Evolutionary conservation across 92 coral and sea anemone species (phyloP).

Genomic region (Epizoanthus illoricatus): DNA sequence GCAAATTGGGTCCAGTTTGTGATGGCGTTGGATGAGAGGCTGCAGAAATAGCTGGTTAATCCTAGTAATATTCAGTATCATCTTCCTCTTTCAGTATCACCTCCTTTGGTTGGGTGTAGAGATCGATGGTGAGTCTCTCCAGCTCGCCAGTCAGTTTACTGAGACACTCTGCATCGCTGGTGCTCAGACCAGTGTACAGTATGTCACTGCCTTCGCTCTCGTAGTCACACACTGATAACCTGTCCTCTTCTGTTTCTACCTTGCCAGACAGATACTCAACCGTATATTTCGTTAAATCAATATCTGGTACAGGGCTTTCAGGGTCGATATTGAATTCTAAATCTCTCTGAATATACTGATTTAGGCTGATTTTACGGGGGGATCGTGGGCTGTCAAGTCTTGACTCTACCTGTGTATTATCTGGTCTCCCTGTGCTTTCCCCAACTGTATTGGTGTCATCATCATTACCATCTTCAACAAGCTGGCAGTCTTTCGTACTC

Average conservation of each 20-base stretch:
- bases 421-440: not conserved
- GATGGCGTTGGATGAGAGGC: too few species aligned
- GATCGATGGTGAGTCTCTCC: constrained; percentile 14
- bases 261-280: constrained; percentile 16
- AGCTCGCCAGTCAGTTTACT: constrained; percentile 20
- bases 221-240: not conserved
- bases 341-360: constrained; percentile 22
- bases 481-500: not conserved
- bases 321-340: not conserved
- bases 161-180: constrained; percentile 12
- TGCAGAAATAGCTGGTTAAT: too few species aligned
- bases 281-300: constrained; percentile 7
- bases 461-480: not conserved
- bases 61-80: constrained; percentile 23
- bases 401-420: not conserved
- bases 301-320: constrained; percentile 3
- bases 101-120: constrained; percentile 20
- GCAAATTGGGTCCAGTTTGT: too few species aligned
- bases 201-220: not conserved
- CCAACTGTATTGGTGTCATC: not conserved
- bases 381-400: not conserved
- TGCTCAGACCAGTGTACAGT: not conserved
- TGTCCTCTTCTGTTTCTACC: not conserved
- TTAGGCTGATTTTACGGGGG: not conserved
- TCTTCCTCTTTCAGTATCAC: constrained; percentile 17